Evolutionary conservation across 2,797 vertebrate species (phyloP).

Genomic region (Melanogrammus aeglefinus): DNA sequence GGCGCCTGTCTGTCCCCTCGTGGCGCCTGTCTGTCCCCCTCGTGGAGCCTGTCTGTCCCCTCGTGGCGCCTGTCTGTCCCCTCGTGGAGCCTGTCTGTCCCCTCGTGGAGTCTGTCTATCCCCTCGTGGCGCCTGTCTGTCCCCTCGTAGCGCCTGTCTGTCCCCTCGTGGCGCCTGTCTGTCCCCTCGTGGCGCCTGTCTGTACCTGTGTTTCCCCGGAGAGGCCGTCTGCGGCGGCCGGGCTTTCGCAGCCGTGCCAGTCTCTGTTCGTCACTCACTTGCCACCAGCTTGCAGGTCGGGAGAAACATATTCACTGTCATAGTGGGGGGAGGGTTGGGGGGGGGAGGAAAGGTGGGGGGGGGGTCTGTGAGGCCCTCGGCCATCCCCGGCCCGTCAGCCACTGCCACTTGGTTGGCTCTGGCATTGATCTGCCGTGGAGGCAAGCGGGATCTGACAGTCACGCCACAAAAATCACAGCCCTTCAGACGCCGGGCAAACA

Average conservation of each 20-base stretch:
- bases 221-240: constrained; percentile 8
- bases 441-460: constrained; percentile 91
- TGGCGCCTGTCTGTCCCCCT: too few species aligned
- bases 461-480: constrained; percentile 92
- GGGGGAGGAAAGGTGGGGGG: constrained; percentile 11
- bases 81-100: too few species aligned
- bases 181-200: too few species aligned
- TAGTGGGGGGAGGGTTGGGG: constrained; percentile 73
- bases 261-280: constrained; percentile 72
- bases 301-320: constrained; percentile 95
- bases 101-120: too few species aligned
- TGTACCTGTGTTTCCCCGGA: neutral
- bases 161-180: too few species aligned
- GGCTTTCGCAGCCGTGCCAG: constrained; percentile 45
- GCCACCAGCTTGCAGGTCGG: constrained; percentile 88
- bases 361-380: neutral
- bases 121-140: too few species aligned
- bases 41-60: too few species aligned
- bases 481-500: constrained; percentile 65
- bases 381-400: constrained; percentile 75
- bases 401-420: constrained; percentile 86
- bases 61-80: too few species aligned
- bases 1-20: too few species aligned
- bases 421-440: constrained; percentile 76
- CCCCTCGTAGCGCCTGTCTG: too few species aligned